Evolutionary conservation across 2,888 invertebrate genomes (phyloP), one percentile per base, ranked within the genome.

Genomic region (Amorpha juglandis): DNA sequence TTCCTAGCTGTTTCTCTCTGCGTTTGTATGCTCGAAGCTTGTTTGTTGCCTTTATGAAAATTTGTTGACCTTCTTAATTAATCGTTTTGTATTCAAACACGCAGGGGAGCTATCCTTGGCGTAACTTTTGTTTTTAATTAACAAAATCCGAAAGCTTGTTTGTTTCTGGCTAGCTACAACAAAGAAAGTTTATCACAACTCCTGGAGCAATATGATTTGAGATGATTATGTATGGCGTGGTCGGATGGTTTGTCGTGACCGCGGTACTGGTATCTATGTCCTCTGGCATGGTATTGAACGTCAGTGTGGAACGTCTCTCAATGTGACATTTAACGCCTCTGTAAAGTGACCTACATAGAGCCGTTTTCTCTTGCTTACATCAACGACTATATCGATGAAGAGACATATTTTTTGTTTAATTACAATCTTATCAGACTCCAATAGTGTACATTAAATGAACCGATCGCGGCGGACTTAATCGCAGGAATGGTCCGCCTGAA

Each of bases 41-140:
- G 52, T 62, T 62, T 62, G 58, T 55, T 1, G 21, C 62, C 63
- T 66, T 64, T 64, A 72, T 69, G 80, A 81, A 86, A 87, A 86
- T 85, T 86, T 87, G 89, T 89, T 88, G 84, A 87, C 84, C 83
- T 85, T 88, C 84, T 86, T 91, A 90, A 91, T 91, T 89, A 90
- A 88, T 87, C 87, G 85, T 87, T 90, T 90, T 86, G 86, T 88
- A 91, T 90, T 88, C 89, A 86, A 84, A 85, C 84, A 76, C 77
- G 77, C 79, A 19, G 69, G 73, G 68, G 71, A 74, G 74, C 75
- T 79, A 77, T 78, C 77, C 80, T 82, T 78, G 74, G 79, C 73
- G 77, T 67, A 70, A 73, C 73, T 78, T 82, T 79, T 80, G 75
- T 77, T 81, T 79, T 78, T 76, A 78, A 76, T 77, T 73, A 71